Percentiles rank a stretch among this genome's conserved stretches.
These are phyloP conservation scores for Drosophila ficusphila DNA, from an alignment of 1,140 invertebrate genomes.

Conservation along the genomic window DNA sequence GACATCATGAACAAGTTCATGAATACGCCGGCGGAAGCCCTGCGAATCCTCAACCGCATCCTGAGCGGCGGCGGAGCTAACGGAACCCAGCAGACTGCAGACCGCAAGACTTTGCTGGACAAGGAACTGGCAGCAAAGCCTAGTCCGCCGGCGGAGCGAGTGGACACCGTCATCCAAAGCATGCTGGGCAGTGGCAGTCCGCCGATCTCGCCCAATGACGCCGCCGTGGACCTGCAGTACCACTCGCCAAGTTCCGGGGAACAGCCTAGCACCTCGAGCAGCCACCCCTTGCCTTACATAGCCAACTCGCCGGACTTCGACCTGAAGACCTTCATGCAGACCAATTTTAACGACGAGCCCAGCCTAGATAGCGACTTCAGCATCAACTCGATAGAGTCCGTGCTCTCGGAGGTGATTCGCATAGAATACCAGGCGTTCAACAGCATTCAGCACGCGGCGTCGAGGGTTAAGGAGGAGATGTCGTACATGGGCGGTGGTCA, in stretches of 20 bases:
- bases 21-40: slow-evolving; percentile 80
- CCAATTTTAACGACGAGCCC: slow-evolving; percentile 55
- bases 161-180: slow-evolving; percentile 66
- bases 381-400: slow-evolving; percentile 90
- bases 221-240: slow-evolving; percentile 61
- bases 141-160: slow-evolving; percentile 27
- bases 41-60: slow-evolving; percentile 80
- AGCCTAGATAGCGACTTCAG: slow-evolving; percentile 60
- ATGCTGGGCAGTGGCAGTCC: slow-evolving; percentile 54
- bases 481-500: slow-evolving; percentile 33
- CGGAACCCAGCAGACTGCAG: slow-evolving; percentile 31
- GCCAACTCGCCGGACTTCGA: slow-evolving; percentile 68
- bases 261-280: slow-evolving; percentile 67
- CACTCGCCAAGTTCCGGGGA: slow-evolving; percentile 57
- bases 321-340: slow-evolving; percentile 62
- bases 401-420: slow-evolving; percentile 92
- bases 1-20: slow-evolving; percentile 84
- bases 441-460: slow-evolving; percentile 69
- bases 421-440: slow-evolving; percentile 88
- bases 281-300: slow-evolving; percentile 48
- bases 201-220: slow-evolving; percentile 36
- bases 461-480: slow-evolving; percentile 72
- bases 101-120: slow-evolving; percentile 31
- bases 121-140: slow-evolving; percentile 16
- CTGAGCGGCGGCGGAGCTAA: slow-evolving; percentile 64